Base-by-base conservation (phyloP, 1,140 invertebrate genomes). In the Phortica variegata region DNA sequence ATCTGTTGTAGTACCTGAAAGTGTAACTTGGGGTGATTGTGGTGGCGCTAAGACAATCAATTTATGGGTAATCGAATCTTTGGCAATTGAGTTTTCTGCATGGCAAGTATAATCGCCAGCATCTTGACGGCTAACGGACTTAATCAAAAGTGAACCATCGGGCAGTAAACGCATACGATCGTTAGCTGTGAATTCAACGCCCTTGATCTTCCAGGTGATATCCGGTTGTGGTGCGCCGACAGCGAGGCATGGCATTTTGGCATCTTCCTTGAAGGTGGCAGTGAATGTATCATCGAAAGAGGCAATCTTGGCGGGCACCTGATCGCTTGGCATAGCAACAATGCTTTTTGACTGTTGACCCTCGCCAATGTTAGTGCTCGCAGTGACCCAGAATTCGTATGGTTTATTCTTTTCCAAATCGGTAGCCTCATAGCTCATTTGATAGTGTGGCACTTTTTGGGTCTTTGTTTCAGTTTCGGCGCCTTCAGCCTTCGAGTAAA, bases 341-440 rank as follows among this genome's bases (percentile, higher is more conserved):
- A 92, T 90, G 42, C 88, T 87, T 61, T 91, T 89, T 18, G 91
- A 93, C 32, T 87, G 83, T 78, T 91, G 88, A 31, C 93, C 92
- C 83, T 95, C 93, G 5, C 93, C 93, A 63, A 95, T 93, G 49
- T 89, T 88, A 0, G 93, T 96, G 37, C 90, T 91, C 31, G 92
- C 92, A 10, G 92, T 95, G 0, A 96, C 91, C 91, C 92, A 95
- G 77, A 96, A 95, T 75, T 95, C 90, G 65, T 95, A 95, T 47
- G 88, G 85, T 39, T 84, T 80, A 59, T 87, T 87, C 58, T 88
- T 85, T 59, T 88, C 88, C 55, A 95, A 76, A 56, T 89, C 88
- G 37, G 86, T 87, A 8, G 91, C 89, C 74, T 94, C 93, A 68
- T 87, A 91, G 66, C 85, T 90, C 69, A 89, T 83, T 73, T 83